A percentile compares a stretch with the other conserved stretches of the same genome.
These are phyloP conservation scores for Melanotaenia parkinsoni DNA, from an alignment of 2,797 vertebrate species.

Conservation along the genomic window DNA sequence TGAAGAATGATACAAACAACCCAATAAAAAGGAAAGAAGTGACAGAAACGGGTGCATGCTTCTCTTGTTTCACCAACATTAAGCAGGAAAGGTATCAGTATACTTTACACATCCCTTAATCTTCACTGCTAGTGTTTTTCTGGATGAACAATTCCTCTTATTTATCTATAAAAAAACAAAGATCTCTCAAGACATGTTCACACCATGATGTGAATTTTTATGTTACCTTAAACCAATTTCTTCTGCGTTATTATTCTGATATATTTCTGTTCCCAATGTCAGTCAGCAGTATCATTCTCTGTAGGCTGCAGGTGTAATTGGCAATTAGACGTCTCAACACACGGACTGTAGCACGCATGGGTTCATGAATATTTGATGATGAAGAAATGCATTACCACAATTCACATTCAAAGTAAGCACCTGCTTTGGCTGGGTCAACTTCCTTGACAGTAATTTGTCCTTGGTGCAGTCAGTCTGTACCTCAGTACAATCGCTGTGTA, in stretches of 20 bases:
- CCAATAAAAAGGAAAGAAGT: not conserved
- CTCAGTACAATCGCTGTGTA: slow-evolving; percentile 9
- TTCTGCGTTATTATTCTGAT: not conserved
- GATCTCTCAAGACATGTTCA: slow-evolving; percentile 17
- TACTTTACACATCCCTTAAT: slow-evolving; percentile 36
- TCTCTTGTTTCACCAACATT: slow-evolving; percentile 21
- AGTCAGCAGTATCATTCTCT: slow-evolving; percentile 32
- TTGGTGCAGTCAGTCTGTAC: slow-evolving; percentile 40
- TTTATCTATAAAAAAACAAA: slow-evolving; percentile 11
- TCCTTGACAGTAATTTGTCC: slow-evolving; percentile 61
- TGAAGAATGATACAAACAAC: not conserved
- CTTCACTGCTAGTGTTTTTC: slow-evolving; percentile 6
- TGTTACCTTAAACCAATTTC: slow-evolving; percentile 9
- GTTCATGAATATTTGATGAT: slow-evolving; percentile 77
- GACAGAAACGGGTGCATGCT: slow-evolving; percentile 11
- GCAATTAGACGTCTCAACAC: slow-evolving; percentile 55
- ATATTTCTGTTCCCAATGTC: slow-evolving; percentile 11
- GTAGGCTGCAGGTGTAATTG: slow-evolving; percentile 61
- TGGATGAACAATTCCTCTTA: slow-evolving; percentile 17
- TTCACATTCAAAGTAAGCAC: slow-evolving; percentile 56
- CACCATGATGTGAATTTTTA: slow-evolving; percentile 1
- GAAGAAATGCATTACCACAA: slow-evolving; percentile 45
- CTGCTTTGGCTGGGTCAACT: slow-evolving; percentile 49
- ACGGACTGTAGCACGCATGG: slow-evolving; percentile 23
- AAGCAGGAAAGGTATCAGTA: slow-evolving; percentile 36